These are phyloP conservation scores for Lepeophtheirus nordmannii DNA, from an alignment of 2,888 invertebrate genomes.

Conservation along the genomic window DNA sequence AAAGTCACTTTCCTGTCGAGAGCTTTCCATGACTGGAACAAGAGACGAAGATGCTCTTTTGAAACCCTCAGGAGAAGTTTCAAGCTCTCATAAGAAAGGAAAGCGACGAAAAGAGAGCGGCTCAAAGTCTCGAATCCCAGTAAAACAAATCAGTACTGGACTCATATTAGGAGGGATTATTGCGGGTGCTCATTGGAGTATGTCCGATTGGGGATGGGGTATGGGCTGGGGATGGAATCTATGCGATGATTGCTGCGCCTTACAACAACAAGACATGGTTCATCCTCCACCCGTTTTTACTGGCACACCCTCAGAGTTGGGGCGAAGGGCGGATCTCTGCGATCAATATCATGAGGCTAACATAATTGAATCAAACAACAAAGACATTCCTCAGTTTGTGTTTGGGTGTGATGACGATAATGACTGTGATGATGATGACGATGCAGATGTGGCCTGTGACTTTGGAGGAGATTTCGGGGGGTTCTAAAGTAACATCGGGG, in stretches of 20 bases:
- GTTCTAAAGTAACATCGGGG: background rate
- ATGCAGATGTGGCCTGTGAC: constrained; percentile 23
- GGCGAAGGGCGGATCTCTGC: background rate
- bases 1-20: background rate
- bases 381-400: background rate
- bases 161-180: constrained; percentile 52
- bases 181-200: background rate
- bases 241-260: constrained; percentile 25
- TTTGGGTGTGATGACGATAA: constrained; percentile 8
- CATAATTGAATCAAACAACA: background rate
- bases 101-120: too few relatives aligned
- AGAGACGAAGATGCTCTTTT: background rate
- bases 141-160: constrained; percentile 39
- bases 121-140: background rate
- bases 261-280: background rate
- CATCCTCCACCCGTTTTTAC: background rate
- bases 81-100: background rate
- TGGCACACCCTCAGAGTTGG: background rate
- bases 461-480: constrained; percentile 25
- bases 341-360: background rate
- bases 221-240: constrained; percentile 42
- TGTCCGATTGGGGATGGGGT: constrained; percentile 52
- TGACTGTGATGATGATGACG: constrained; percentile 14
- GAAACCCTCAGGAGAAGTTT: constrained; percentile 14
- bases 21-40: background rate